These are phyloP conservation scores for Oscheius myriophilus DNA, from an alignment of 2,888 invertebrate species.

Conservation along the genomic window DNA sequence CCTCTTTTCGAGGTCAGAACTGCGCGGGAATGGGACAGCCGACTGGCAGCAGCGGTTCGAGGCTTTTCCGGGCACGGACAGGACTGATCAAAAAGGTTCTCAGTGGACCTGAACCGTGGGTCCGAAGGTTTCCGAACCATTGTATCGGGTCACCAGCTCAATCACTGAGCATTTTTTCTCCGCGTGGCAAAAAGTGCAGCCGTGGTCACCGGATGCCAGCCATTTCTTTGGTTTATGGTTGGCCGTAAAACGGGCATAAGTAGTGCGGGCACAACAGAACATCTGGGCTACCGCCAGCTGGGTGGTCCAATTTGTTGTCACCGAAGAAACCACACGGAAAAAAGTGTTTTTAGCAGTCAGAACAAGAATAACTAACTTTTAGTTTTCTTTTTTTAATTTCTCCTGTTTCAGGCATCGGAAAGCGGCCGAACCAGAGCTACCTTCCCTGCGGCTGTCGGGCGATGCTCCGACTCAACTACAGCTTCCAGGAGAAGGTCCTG, in stretches of 20 bases:
- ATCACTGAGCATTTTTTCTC: too few species aligned
- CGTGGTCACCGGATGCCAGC: neutral
- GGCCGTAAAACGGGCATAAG: constrained; percentile 9
- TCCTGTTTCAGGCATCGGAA: constrained; percentile 57
- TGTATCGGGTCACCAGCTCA: too few species aligned
- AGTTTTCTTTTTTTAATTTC: neutral
- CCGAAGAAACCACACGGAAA: neutral
- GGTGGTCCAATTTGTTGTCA: neutral
- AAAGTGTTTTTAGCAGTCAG: neutral
- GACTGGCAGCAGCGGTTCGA: too few species aligned
- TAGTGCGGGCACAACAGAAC: constrained; percentile 19
- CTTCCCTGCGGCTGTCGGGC: constrained; percentile 67
- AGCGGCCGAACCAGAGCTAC: constrained; percentile 69
- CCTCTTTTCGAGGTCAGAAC: too few species aligned
- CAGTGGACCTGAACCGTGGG: too few species aligned
- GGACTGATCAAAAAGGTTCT: too few species aligned
- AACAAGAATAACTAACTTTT: neutral
- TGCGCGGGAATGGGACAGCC: too few species aligned
- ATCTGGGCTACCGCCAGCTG: constrained; percentile 8
- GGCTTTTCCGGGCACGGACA: too few species aligned
- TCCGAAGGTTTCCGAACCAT: too few species aligned
- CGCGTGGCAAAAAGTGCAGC: too few species aligned
- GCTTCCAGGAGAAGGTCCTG: constrained; percentile 50
- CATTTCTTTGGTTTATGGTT: constrained; percentile 13
- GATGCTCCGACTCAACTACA: constrained; percentile 67